A percentile compares a stretch with the other conserved stretches of the same genome.
Conservation (phyloP, 1,140 invertebrate genomes). For the Eriosoma lanigerum region DNA sequence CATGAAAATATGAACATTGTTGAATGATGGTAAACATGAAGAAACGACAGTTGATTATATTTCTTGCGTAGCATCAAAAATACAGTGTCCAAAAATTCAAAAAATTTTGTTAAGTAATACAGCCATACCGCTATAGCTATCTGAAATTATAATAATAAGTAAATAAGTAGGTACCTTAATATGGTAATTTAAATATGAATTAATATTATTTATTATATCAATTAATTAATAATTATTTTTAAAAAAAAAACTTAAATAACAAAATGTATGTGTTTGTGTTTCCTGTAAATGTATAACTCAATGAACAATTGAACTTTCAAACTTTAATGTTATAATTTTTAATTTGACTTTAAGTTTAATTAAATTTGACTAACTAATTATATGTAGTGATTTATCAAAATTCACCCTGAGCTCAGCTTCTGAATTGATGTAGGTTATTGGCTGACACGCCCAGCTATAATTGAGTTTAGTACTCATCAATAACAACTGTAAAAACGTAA, state of each 20-base stretch:
- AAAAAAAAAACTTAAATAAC: too few relatives aligned
- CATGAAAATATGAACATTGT: conserved; percentile 93
- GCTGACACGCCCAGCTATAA: conserved; percentile 89
- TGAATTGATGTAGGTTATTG: conserved; percentile 75
- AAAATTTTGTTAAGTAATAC: conserved; percentile 93
- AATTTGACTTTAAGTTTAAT: too few relatives aligned
- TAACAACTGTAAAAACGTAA: conserved; percentile 65
- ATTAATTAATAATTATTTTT: too few relatives aligned
- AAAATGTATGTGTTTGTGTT: too few relatives aligned
- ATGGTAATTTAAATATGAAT: too few relatives aligned
- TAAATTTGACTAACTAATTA: too few relatives aligned
- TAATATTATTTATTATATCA: too few relatives aligned
- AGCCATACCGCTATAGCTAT: conserved; percentile 93
- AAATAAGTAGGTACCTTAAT: too few relatives aligned
- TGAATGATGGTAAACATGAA: conserved; percentile 90
- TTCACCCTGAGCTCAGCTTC: conserved; percentile 85
- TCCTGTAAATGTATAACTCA: too few relatives aligned
- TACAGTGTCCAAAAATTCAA: conserved; percentile 91
- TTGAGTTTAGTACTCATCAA: conserved; percentile 72
- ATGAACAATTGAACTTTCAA: too few relatives aligned
- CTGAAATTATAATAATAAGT: conserved; percentile 60
- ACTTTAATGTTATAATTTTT: too few relatives aligned
- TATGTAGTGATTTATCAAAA: background rate
- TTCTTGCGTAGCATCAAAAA: conserved; percentile 91
- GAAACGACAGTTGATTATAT: conserved; percentile 81